These are phyloP conservation scores for Alexandromys fortis DNA, from an alignment of 2,113 vertebrate genomes.

Conservation along the genomic window DNA sequence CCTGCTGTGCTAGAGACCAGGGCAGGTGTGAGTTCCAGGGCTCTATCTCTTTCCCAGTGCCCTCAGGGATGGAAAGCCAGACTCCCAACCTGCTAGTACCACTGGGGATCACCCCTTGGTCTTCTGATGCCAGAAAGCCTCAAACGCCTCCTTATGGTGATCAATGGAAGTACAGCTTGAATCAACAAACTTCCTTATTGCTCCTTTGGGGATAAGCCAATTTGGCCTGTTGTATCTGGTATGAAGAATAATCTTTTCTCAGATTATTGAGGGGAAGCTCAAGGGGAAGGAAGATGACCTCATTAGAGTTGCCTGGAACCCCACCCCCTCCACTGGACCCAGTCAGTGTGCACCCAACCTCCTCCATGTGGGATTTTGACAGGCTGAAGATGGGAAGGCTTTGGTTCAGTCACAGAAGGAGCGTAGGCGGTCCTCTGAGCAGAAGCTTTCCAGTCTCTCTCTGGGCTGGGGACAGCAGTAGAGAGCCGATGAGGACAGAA, in stretches of 20 bases:
- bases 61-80: rapidly evolving
- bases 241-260: rapidly evolving
- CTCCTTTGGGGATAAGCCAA: too few relatives aligned
- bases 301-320: too few relatives aligned
- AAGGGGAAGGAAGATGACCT: rapidly evolving
- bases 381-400: background rate
- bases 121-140: background rate
- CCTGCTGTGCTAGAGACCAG: rapidly evolving
- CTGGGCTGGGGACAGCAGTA: background rate
- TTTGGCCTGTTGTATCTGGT: too few relatives aligned
- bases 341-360: background rate
- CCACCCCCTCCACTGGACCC: background rate
- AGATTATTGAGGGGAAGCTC: rapidly evolving
- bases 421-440: background rate
- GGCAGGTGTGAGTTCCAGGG: rapidly evolving
- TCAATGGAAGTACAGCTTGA: rapidly evolving
- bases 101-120: rapidly evolving
- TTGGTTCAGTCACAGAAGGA: background rate
- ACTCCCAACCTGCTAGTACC: rapidly evolving
- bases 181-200: too few relatives aligned
- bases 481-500: background rate
- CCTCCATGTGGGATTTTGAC: background rate
- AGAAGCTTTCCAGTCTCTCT: too few relatives aligned
- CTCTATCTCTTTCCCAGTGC: too few relatives aligned
- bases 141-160: rapidly evolving